Evolutionary conservation across 2,113 vertebrate genomes (phyloP), one percentile per base, ranked within the genome.

Genomic region (Coryphaenoides rupestris): DNA sequence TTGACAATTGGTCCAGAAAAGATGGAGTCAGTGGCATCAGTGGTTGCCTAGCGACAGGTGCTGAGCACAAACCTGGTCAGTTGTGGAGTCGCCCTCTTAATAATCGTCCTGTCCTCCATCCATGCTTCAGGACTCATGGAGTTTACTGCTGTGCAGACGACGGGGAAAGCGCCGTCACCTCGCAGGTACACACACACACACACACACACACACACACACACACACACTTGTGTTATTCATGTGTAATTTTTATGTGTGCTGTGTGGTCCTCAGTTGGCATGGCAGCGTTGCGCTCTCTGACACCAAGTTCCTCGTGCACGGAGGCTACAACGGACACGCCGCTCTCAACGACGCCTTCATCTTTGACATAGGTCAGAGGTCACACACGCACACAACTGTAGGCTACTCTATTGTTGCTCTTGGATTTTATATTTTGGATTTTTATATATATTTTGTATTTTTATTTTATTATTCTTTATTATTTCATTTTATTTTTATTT

Each of bases 81-180:
- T 12, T 6, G 9, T 16, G 17, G n/a, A 5, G 16, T 21, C n/a
- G 4, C 12, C 15, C 21, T 54, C 19, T 58, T 21, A n/a, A n/a
- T n/a, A n/a, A n/a, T n/a, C n/a, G 3, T 46, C 10, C 40, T 55
- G n/a, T 66, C 1, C 62, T 28, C 26, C 9, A 21, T 13, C 28
- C 26, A 7, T 76, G 28, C 76, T 33, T 65, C 28, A 93, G 92
- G 92, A 23, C 76, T 93, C 62, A 93, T 93, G 92, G 92, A 93
- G 79, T 93, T 92, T 75, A 90, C 89, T 60, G 69, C 64, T 12
- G 89, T 93, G 50, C 85, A 79, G 76, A 87, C 87, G 7, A 70
- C 33, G n/a, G 92, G 92, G 33, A 76, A 67, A 24, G 65, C 69
- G 5, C 92, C 92, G 0, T 89, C 91, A n/a, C 89, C 91, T 50